phyloP scores from a whole-genome alignment of 2,888 invertebrate species.

The Hyposoter dolosus region DNA sequence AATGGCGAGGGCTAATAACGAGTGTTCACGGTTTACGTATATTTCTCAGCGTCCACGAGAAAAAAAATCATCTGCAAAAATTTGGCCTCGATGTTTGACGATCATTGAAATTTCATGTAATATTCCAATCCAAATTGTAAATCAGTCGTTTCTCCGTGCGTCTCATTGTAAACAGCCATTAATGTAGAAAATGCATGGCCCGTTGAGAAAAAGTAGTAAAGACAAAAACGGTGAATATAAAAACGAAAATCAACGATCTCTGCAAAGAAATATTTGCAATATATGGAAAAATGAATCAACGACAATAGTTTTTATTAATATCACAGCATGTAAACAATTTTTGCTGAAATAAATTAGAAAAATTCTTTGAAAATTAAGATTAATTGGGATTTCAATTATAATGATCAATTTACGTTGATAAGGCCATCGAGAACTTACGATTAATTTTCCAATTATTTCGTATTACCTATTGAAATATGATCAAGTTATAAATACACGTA shows the following conservation, averaged over 20 bases:
- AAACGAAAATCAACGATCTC: too few species aligned
- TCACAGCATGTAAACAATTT: too few species aligned
- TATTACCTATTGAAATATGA: slow-evolving; percentile 7
- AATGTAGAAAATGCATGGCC: too few species aligned
- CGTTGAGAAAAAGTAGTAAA: too few species aligned
- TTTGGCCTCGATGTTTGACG: background rate
- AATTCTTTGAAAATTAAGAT: background rate
- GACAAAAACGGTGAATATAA: too few species aligned
- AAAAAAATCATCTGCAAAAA: background rate
- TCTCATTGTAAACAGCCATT: too few species aligned
- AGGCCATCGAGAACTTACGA: background rate
- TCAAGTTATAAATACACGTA: slow-evolving; percentile 30
- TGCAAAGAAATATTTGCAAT: too few species aligned
- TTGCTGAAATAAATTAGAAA: background rate
- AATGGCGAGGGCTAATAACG: slow-evolving; percentile 77
- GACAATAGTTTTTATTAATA: too few species aligned
- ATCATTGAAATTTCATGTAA: background rate
- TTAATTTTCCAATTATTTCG: background rate
- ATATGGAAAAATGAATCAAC: too few species aligned
- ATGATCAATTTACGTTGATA: background rate
- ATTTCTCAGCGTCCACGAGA: background rate
- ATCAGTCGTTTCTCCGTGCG: too few species aligned
- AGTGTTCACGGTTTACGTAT: slow-evolving; percentile 39
- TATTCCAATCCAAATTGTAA: too few species aligned
- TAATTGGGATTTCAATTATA: background rate